Evolutionary conservation across 2,888 invertebrate genomes (phyloP).

Genomic region (Caenorhabditis sp.): DNA sequence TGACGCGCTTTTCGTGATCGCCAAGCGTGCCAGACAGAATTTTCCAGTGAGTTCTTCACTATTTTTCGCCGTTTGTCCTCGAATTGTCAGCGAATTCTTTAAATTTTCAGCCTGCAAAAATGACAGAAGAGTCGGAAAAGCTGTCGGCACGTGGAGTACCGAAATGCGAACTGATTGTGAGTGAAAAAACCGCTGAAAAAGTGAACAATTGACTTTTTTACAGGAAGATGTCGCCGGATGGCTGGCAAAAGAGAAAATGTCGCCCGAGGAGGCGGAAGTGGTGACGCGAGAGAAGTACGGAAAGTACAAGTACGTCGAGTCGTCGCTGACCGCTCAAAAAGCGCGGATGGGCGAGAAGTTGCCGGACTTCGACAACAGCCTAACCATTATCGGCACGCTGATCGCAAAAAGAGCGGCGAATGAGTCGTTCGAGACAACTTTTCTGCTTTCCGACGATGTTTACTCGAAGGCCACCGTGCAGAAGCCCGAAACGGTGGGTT

Average conservation of each 20-base stretch:
- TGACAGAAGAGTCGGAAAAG: slow-evolving; percentile 7
- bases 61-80: not conserved
- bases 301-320: slow-evolving; percentile 70
- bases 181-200: slow-evolving; percentile 12
- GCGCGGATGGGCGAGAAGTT: slow-evolving; percentile 62
- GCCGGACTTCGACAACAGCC: slow-evolving; percentile 78
- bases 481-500: slow-evolving; percentile 65
- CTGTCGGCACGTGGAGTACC: slow-evolving; percentile 48
- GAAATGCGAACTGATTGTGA: slow-evolving; percentile 47
- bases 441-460: slow-evolving; percentile 69
- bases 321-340: slow-evolving; percentile 53
- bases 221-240: slow-evolving; percentile 66
- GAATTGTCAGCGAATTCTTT: slow-evolving; percentile 7
- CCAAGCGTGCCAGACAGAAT: slow-evolving; percentile 3
- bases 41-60: slow-evolving; percentile 18
- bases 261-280: slow-evolving; percentile 62
- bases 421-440: slow-evolving; percentile 68
- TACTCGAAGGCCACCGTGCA: slow-evolving; percentile 66
- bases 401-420: slow-evolving; percentile 71
- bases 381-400: slow-evolving; percentile 89
- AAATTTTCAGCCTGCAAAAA: slow-evolving; percentile 5
- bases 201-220: slow-evolving; percentile 20
- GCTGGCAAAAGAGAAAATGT: slow-evolving; percentile 61
- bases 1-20: slow-evolving; percentile 6
- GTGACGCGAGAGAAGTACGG: slow-evolving; percentile 64